These are phyloP conservation scores for Drosophila melanosoma DNA, from an alignment of 2,888 invertebrate species.

Conservation along the genomic window DNA sequence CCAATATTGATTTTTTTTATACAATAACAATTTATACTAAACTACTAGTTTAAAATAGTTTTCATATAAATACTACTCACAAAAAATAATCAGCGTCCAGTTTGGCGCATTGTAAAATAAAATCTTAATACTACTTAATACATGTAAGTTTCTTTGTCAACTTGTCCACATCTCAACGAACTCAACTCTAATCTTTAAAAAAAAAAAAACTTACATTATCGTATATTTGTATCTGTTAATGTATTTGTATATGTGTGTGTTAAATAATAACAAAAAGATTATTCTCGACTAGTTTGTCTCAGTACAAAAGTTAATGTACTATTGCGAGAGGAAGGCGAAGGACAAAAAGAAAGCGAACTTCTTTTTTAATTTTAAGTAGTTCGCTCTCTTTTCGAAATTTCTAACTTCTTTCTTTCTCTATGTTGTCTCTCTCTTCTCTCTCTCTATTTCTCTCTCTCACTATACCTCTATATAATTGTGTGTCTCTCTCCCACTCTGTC, in stretches of 20 bases:
- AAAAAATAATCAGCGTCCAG: slow-evolving; percentile 43
- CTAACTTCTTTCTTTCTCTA: slow-evolving; percentile 15
- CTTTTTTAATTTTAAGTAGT: slow-evolving; percentile 6
- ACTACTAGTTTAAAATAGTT: slow-evolving; percentile 62
- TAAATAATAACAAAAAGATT: slow-evolving; percentile 3
- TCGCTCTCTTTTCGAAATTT: slow-evolving; percentile 7
- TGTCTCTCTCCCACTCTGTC: slow-evolving; percentile 33
- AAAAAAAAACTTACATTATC: slow-evolving; percentile 34
- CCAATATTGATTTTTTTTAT: slow-evolving; percentile 52
- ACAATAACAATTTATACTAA: slow-evolving; percentile 35
- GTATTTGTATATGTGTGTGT: slow-evolving; percentile 79
- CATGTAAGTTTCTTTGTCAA: slow-evolving; percentile 33
- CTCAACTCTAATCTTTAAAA: slow-evolving; percentile 41
- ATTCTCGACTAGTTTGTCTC: slow-evolving; percentile 38
- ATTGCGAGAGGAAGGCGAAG: slow-evolving; percentile 23
- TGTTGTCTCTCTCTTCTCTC: slow-evolving; percentile 11
- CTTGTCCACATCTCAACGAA: slow-evolving; percentile 50
- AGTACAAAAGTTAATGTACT: slow-evolving; percentile 64
- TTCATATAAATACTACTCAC: slow-evolving; percentile 60
- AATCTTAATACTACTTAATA: slow-evolving; percentile 23
- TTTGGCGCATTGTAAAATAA: slow-evolving; percentile 68
- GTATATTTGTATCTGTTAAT: slow-evolving; percentile 74
- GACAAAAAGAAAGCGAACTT: slow-evolving; percentile 20
- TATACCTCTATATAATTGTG: slow-evolving; percentile 23
- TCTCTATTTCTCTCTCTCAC: slow-evolving; percentile 18